Evolutionary conservation across 2,797 vertebrate species (phyloP).

Genomic region (Alauda arvensis): DNA sequence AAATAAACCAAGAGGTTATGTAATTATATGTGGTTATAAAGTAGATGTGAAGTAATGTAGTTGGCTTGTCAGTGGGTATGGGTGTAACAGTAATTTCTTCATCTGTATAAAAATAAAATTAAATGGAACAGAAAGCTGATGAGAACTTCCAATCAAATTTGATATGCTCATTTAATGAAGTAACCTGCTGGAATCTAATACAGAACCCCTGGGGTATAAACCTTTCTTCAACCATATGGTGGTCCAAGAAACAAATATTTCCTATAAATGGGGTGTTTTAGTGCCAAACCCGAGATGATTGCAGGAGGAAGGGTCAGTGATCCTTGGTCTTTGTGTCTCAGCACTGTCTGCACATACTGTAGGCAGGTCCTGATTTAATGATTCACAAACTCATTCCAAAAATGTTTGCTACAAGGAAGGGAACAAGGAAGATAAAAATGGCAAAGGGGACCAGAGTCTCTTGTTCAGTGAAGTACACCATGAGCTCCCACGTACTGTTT

Average conservation of each 20-base stretch:
- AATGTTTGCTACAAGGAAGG: not conserved
- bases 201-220: slow-evolving; percentile 27
- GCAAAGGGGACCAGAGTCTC: not conserved
- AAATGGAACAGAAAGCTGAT: slow-evolving; percentile 66
- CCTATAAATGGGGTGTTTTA: slow-evolving; percentile 6
- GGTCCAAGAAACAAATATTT: slow-evolving; percentile 44
- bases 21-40: slow-evolving; percentile 67
- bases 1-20: slow-evolving; percentile 68
- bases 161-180: slow-evolving; percentile 63
- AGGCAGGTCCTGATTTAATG: not conserved
- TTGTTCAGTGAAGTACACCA: not conserved
- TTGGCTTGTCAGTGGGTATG: slow-evolving; percentile 70
- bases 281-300: slow-evolving; percentile 24
- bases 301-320: not conserved
- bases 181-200: slow-evolving; percentile 61
- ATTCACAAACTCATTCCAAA: not conserved
- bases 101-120: slow-evolving; percentile 70
- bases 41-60: slow-evolving; percentile 71
- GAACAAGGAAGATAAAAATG: not conserved
- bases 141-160: slow-evolving; percentile 64
- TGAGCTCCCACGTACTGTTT: not conserved
- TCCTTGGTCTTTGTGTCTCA: not conserved
- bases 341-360: not conserved
- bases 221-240: slow-evolving; percentile 31
- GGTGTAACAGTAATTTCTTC: slow-evolving; percentile 72